Base-by-base conservation (phyloP, 1,140 invertebrate species). In the Orius insidiosus region DNA sequence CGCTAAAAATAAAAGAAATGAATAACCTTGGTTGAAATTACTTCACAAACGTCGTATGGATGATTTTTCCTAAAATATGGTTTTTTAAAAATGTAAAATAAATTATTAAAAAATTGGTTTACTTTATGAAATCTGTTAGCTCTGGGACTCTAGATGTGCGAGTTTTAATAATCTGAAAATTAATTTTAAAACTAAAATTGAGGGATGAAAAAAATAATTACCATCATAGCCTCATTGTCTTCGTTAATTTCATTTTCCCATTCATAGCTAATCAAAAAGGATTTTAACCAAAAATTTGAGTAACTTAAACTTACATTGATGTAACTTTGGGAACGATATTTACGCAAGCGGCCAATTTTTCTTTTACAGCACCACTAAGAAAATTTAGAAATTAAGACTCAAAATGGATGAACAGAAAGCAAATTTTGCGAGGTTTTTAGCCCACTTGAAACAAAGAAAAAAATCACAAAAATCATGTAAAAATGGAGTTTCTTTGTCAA, bases 181-280 rank as follows among this genome's bases (percentile, higher is more conserved):
- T 1, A 33, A 33, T 18, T 19, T n/a, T 16, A 43, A 19, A 31
- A 43, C 19, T n/a, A n/a, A n/a, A n/a, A n/a, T n/a, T 30, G 31
- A n/a, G 2, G 8, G 14, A 24, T 43, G 11, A 24, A 43, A n/a
- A 24, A 36, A n/a, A n/a, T n/a, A 46, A 44, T 62, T 69, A 76
- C 74, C 68, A 80, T 57, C 35, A 78, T 51, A 11, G 79, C 65
- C 69, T 85, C 81, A 50, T 57, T 65, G 56, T 88, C 85, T 65
- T 92, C 85, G 59, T 83, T 79, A 3, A 92, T 75, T 68, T 89
- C 75, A 51, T 73, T 74, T 62, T 93, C 74, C 88, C 88, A 94
- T 66, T 86, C 75, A 60, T 92, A 78, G 14, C 74, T 76, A 43
- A 33, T 65, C 63, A 55, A 49, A 53, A 15, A 51, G 53, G 44